phyloP scores from a whole-genome alignment of 2,113 vertebrate genomes.

The Cervus canadensis region DNA sequence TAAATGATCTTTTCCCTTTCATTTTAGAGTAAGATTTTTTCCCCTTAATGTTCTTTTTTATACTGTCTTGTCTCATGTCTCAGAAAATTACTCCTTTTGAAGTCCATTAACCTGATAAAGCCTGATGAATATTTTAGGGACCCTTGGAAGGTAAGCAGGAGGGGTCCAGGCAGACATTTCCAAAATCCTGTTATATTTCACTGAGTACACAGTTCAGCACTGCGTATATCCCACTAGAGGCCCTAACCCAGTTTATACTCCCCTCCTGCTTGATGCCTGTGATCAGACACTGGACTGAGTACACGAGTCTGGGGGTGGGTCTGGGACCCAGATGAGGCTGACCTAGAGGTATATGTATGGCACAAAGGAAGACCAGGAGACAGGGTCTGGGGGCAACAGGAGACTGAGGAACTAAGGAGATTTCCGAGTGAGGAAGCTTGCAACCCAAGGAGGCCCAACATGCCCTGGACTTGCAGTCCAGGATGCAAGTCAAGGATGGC shows the following conservation, averaged over 20 bases:
- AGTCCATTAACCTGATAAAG: constrained; percentile 61
- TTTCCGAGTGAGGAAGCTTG: background rate
- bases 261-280: background rate
- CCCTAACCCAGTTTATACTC: background rate
- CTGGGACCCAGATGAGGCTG: background rate
- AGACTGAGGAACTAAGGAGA: background rate
- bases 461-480: background rate
- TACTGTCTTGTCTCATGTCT: constrained; percentile 64
- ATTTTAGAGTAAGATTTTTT: constrained; percentile 67
- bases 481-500: background rate
- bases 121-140: constrained; percentile 59
- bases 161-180: background rate
- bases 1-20: constrained; percentile 70
- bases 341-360: too few relatives aligned
- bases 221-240: background rate
- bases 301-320: background rate
- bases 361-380: background rate
- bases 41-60: constrained; percentile 71
- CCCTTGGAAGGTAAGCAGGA: constrained; percentile 47
- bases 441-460: background rate
- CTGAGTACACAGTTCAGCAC: background rate
- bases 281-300: background rate
- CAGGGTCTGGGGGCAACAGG: background rate
- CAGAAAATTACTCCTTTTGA: constrained; percentile 67
- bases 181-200: background rate